Percentiles rank a stretch among this genome's conserved stretches.
Evolutionary conservation across 2,797 vertebrate genomes (phyloP).

Genomic region (Phoebastria nigripes): DNA sequence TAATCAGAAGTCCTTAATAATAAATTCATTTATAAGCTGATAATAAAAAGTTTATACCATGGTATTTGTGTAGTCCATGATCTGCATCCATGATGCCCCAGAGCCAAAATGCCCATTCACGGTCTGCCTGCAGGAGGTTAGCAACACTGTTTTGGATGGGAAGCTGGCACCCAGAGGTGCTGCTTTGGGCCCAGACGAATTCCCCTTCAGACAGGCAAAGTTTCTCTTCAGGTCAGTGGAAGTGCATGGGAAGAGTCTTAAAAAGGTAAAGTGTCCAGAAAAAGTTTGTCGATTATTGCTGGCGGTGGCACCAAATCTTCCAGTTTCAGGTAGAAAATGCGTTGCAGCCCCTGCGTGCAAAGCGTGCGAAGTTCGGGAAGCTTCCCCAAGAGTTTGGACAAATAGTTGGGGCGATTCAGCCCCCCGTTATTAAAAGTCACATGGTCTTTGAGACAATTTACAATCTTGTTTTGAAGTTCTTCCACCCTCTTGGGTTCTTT

Average conservation of each 20-base stretch:
- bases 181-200: constrained; percentile 44
- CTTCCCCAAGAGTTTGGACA: constrained; percentile 99
- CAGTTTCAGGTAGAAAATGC: constrained; percentile 99
- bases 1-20: constrained; percentile 68
- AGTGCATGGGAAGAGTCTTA: constrained; percentile 78
- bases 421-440: constrained; percentile 97
- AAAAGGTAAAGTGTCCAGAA: constrained; percentile 98
- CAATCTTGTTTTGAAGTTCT: constrained; percentile 98
- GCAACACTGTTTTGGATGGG: constrained; percentile 35
- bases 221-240: constrained; percentile 74
- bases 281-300: constrained; percentile 99
- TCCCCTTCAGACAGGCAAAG: constrained; percentile 62
- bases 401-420: constrained; percentile 94
- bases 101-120: constrained; percentile 67
- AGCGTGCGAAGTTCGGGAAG: constrained; percentile 98
- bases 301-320: constrained; percentile 98
- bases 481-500: constrained; percentile 98
- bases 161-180: constrained; percentile 42
- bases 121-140: constrained; percentile 69
- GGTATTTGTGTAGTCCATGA: constrained; percentile 71
- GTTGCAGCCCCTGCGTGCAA: constrained; percentile 98
- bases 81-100: constrained; percentile 69
- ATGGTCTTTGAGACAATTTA: constrained; percentile 99
- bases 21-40: constrained; percentile 66
- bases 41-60: constrained; percentile 79